Conservation (phyloP, 53 echinoderm and acorn worm genomes). For the Holothuria scabra region DNA sequence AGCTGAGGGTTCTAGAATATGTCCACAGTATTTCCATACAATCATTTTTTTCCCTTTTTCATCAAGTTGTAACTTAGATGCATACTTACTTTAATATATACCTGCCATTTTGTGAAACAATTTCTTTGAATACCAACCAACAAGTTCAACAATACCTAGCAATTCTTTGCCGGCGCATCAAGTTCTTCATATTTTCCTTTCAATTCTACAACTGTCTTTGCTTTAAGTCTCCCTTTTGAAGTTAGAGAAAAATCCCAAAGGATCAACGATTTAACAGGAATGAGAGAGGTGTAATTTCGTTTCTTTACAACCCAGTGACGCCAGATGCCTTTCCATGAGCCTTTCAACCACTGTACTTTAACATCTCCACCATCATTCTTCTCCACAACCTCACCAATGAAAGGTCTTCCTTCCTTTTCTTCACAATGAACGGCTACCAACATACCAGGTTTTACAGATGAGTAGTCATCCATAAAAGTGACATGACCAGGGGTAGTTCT, state of each 20-base stretch:
- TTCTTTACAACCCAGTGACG: conserved; percentile 20
- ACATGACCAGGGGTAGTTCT: too few species aligned
- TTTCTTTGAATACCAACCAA: too few species aligned
- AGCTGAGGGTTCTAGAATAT: too few species aligned
- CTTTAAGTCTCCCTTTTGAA: conserved; percentile 3
- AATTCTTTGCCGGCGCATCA: background rate
- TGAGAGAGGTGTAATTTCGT: background rate
- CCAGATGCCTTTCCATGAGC: conserved; percentile 30
- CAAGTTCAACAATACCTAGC: too few species aligned
- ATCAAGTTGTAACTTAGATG: too few species aligned
- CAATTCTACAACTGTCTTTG: conserved; percentile 28
- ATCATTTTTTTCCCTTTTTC: too few species aligned
- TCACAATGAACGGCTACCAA: too few species aligned
- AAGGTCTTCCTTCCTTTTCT: conserved; percentile 30
- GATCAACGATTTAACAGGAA: conserved; percentile 7
- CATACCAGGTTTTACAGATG: conserved; percentile 33
- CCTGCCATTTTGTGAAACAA: too few species aligned
- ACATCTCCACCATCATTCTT: conserved; percentile 1
- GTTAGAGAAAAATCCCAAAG: conserved; percentile 9
- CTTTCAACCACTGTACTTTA: background rate
- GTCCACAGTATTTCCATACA: too few species aligned
- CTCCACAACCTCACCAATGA: conserved; percentile 5
- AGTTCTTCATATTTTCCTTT: background rate
- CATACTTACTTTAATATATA: too few species aligned
- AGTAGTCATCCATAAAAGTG: background rate